Percentiles rank a stretch among this genome's conserved stretches.
Conservation (phyloP, 2,888 invertebrate genomes). For the Gari tellinella region DNA sequence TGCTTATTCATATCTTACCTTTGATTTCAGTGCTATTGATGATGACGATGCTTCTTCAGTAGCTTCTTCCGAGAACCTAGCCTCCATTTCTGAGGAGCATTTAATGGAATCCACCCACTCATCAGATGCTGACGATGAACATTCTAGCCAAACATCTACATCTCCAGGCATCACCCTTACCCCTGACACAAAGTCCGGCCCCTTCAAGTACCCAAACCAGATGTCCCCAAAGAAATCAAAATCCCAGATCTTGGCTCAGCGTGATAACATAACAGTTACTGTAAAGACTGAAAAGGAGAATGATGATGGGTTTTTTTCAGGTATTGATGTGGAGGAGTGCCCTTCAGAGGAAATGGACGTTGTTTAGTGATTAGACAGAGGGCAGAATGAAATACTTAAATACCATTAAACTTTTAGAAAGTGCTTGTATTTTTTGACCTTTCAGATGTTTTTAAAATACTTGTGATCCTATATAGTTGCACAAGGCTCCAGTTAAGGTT, state of each 20-base stretch:
- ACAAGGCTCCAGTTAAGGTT: no score
- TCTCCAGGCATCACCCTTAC: constrained; percentile 50
- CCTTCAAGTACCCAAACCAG: constrained; percentile 40
- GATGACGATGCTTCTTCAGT: constrained; percentile 30
- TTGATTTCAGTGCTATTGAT: constrained; percentile 17
- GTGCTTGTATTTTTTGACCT: no score
- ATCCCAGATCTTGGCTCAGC: not conserved
- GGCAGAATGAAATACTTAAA: no score
- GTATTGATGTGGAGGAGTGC: constrained; percentile 39
- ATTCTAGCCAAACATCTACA: constrained; percentile 39
- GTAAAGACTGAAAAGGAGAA: constrained; percentile 24
- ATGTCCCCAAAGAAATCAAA: not conserved
- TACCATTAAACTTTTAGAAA: no score
- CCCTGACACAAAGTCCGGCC: constrained; percentile 26
- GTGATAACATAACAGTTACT: not conserved
- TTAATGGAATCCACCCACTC: constrained; percentile 19
- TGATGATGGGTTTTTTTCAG: constrained; percentile 59
- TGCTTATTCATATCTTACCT: no score
- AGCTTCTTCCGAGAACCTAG: constrained; percentile 25
- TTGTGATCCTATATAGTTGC: no score
- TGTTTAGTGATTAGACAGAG: no score
- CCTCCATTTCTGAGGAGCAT: constrained; percentile 26
- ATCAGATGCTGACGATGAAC: constrained; percentile 52
- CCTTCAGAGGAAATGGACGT: no score
- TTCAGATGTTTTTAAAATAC: no score